Conservation (phyloP, 2,113 vertebrate species). For the Oncorhynchus gorbuscha region DNA sequence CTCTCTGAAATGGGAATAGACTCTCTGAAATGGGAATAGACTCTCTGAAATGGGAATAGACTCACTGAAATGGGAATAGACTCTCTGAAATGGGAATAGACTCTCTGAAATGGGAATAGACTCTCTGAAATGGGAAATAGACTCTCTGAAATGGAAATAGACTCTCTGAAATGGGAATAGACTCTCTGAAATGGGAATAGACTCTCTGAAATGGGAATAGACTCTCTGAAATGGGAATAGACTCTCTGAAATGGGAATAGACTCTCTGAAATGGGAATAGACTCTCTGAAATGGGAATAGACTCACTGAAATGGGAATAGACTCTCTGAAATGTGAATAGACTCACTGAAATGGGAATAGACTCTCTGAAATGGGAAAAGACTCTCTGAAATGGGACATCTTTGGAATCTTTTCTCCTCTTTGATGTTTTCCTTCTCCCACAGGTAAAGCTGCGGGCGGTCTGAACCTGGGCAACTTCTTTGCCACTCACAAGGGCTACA, state of each 20-base stretch:
- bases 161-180: neutral
- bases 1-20: neutral
- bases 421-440: neutral
- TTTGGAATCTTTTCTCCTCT: neutral
- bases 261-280: neutral
- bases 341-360: too few species aligned
- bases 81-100: neutral
- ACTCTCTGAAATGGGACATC: neutral
- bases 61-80: too few species aligned
- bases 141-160: neutral
- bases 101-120: too few species aligned
- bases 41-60: neutral
- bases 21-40: too few species aligned
- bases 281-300: neutral
- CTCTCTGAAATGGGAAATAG: neutral
- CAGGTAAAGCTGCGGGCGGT: slow-evolving; percentile 85
- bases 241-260: neutral
- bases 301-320: too few species aligned
- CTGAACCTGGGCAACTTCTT: slow-evolving; percentile 97
- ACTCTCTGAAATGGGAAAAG: neutral
- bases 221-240: neutral
- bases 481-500: slow-evolving; percentile 89
- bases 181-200: neutral
- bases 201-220: neutral
- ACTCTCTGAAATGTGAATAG: too few species aligned